Evolutionary conservation across 2,797 vertebrate genomes (phyloP).

Genomic region (Loriculus beryllinus): DNA sequence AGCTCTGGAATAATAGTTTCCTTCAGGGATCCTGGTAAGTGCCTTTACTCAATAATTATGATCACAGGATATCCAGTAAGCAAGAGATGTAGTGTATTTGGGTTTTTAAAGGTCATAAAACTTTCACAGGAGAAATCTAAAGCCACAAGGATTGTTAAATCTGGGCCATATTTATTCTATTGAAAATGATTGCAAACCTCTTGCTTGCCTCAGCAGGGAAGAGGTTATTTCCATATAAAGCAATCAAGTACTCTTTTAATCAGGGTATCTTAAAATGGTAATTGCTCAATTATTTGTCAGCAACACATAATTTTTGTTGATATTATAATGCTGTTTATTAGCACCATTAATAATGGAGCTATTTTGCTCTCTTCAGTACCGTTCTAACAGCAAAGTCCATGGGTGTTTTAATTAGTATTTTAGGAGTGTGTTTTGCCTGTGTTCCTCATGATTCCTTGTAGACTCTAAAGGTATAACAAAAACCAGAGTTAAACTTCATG

Average conservation of each 20-base stretch:
- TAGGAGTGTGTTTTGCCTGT: background rate
- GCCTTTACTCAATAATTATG: background rate
- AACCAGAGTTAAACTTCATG: background rate
- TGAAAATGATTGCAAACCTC: background rate
- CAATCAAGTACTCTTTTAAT: conserved; percentile 10
- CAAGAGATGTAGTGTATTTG: background rate
- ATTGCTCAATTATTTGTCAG: background rate
- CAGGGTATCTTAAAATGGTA: conserved; percentile 19
- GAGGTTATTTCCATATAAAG: conserved; percentile 16
- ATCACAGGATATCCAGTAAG: background rate
- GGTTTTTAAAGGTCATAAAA: conserved; percentile 13
- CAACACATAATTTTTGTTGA: background rate
- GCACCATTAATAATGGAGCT: background rate
- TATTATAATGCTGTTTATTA: background rate
- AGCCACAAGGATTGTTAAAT: background rate
- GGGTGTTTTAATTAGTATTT: background rate
- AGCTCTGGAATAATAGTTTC: conserved; percentile 2
- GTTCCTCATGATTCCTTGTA: background rate
- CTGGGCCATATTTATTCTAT: background rate
- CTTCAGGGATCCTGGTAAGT: background rate
- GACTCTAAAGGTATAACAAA: background rate
- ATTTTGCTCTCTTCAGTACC: background rate
- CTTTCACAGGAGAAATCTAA: background rate
- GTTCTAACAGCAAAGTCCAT: background rate
- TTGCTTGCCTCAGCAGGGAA: background rate